These are phyloP conservation scores for Oscheius myriophilus DNA, from an alignment of 2,888 invertebrate genomes.

Conservation along the genomic window DNA sequence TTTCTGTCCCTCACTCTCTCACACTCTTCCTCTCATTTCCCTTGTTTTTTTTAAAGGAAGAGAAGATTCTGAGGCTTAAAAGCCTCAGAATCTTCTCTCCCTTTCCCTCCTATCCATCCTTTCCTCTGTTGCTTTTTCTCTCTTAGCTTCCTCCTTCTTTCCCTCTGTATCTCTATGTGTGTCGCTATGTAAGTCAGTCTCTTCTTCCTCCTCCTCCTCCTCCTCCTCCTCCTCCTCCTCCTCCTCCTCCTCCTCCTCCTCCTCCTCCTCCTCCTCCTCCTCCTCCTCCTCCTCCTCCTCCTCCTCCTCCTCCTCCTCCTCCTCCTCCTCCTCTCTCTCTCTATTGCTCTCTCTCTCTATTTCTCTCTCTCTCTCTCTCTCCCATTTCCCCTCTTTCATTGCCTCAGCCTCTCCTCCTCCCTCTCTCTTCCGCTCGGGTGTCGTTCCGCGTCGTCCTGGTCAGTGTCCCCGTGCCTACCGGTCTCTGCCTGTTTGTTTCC, in stretches of 20 bases:
- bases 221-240: neutral
- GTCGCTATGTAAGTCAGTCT: too few relatives aligned
- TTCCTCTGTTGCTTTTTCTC: neutral
- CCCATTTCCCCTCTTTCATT: too few relatives aligned
- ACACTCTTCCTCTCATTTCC: too few relatives aligned
- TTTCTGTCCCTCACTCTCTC: too few relatives aligned
- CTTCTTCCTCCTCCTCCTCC: slow-evolving; percentile 2
- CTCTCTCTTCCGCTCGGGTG: neutral
- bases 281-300: neutral
- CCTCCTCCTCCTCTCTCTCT: neutral
- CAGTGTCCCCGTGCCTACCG: neutral
- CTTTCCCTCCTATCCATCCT: too few relatives aligned
- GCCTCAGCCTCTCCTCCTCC: neutral
- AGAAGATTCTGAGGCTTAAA: too few relatives aligned
- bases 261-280: neutral
- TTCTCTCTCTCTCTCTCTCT: slow-evolving; percentile 3
- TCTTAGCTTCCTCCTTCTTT: slow-evolving; percentile 1
- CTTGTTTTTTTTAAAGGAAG: too few relatives aligned
- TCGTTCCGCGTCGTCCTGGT: neutral
- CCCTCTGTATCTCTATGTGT: too few relatives aligned
- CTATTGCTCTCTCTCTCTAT: too few relatives aligned
- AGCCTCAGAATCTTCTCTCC: too few relatives aligned
- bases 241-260: neutral
- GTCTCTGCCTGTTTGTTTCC: too few relatives aligned
- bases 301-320: neutral